A percentile compares a stretch with the other conserved stretches of the same genome.
Evolutionary conservation across 1,140 invertebrate species (phyloP).

Genomic region (Neelides sp.): DNA sequence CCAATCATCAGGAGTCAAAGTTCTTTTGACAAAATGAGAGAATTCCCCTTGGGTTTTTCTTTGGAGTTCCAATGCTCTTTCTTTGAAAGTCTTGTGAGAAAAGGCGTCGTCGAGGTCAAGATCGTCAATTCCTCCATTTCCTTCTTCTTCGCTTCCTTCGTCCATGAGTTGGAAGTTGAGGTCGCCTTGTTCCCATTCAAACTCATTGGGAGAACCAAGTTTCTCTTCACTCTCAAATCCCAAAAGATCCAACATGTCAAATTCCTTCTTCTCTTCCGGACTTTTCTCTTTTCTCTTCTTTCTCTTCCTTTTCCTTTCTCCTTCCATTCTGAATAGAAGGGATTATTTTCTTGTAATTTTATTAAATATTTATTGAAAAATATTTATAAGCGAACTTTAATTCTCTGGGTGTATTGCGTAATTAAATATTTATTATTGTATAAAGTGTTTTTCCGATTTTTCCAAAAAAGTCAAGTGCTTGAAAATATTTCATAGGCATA

Average conservation of each 20-base stretch:
- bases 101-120: slow-evolving; percentile 11
- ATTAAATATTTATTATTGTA: no score
- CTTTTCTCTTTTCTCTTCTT: neutral
- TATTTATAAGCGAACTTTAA: no score
- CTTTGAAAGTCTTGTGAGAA: slow-evolving; percentile 18
- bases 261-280: slow-evolving; percentile 1
- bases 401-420: no score
- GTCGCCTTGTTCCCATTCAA: neutral
- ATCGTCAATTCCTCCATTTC: slow-evolving; percentile 2
- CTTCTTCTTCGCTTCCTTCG: neutral
- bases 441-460: no score
- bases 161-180: neutral
- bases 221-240: neutral
- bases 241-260: neutral
- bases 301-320: neutral
- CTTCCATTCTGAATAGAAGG: neutral
- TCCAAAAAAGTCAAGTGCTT: no score
- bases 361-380: no score
- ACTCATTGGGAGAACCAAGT: neutral
- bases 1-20: slow-evolving; percentile 14
- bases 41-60: slow-evolving; percentile 17
- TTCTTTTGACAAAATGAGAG: slow-evolving; percentile 12
- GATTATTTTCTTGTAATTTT: no score
- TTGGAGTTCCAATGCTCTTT: slow-evolving; percentile 15
- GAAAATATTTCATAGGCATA: no score